Evolutionary conservation across 2,797 vertebrate genomes (phyloP).

Genomic region (Crocodylus rhombifer): DNA sequence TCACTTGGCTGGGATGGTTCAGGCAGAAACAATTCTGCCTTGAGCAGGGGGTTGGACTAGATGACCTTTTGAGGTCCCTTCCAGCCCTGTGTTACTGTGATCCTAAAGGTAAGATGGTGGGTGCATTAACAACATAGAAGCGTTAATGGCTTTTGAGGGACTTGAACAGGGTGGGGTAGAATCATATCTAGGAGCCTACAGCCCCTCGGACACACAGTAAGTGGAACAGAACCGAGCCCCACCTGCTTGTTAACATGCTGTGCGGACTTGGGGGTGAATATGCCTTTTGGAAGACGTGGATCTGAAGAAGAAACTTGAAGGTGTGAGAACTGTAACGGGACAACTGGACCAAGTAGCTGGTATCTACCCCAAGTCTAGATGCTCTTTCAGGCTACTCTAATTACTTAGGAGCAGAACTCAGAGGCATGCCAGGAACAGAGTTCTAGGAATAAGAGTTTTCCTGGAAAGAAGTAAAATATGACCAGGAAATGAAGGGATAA

Average conservation of each 20-base stretch:
- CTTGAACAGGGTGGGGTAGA: too few relatives aligned
- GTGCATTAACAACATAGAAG: too few relatives aligned
- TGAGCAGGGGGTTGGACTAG: too few relatives aligned
- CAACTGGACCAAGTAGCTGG: not conserved
- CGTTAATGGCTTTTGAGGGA: too few relatives aligned
- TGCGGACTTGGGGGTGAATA: not conserved
- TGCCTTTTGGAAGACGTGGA: accelerated
- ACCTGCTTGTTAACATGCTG: not conserved
- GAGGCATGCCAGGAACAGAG: not conserved
- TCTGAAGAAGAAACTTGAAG: not conserved
- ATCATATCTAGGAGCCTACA: too few relatives aligned
- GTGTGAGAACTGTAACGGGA: not conserved
- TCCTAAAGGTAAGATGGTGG: too few relatives aligned
- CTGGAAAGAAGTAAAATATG: not conserved
- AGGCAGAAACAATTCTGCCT: too few relatives aligned
- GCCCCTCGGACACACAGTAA: too few relatives aligned
- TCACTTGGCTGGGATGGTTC: too few relatives aligned
- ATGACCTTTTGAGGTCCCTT: too few relatives aligned
- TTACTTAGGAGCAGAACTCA: not conserved
- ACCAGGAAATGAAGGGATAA: not conserved
- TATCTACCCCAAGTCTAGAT: not conserved
- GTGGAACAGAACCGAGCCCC: not conserved
- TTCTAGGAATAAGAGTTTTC: not conserved
- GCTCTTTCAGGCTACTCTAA: not conserved
- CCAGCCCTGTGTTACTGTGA: too few relatives aligned